A percentile compares a stretch with the other conserved stretches of the same genome.
These are phyloP conservation scores for Strigamia crassipes DNA, from an alignment of 2,888 invertebrate genomes.

Conservation along the genomic window DNA sequence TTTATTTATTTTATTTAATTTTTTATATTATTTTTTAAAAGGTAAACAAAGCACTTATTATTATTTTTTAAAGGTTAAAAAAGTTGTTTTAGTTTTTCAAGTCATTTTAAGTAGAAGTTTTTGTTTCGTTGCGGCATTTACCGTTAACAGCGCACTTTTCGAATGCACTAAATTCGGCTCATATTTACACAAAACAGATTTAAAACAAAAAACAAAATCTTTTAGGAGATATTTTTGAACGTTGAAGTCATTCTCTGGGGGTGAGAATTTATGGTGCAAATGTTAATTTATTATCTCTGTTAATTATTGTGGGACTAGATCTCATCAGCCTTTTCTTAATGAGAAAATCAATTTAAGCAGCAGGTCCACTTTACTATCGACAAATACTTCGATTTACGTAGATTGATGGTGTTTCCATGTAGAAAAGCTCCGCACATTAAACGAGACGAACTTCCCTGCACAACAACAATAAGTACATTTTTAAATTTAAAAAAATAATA, in stretches of 20 bases:
- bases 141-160: no score
- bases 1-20: no score
- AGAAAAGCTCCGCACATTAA: neutral
- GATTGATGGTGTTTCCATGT: neutral
- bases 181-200: no score
- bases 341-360: constrained; percentile 5
- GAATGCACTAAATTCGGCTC: no score
- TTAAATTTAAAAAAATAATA: neutral
- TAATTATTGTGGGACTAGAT: neutral
- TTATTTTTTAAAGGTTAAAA: no score
- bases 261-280: neutral
- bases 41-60: no score
- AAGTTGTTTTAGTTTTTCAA: no score
- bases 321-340: neutral
- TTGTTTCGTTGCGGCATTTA: no score
- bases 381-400: neutral
- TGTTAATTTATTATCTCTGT: neutral
- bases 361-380: constrained; percentile 11
- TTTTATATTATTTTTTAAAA: no score
- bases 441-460: neutral
- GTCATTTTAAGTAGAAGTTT: no score
- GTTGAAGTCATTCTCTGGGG: neutral
- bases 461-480: neutral
- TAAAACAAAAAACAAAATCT: no score
- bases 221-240: no score